A percentile compares a stretch with the other conserved stretches of the same genome.
Evolutionary conservation across 1,140 invertebrate genomes (phyloP).

Genomic region (Asbolus verrucosus): DNA sequence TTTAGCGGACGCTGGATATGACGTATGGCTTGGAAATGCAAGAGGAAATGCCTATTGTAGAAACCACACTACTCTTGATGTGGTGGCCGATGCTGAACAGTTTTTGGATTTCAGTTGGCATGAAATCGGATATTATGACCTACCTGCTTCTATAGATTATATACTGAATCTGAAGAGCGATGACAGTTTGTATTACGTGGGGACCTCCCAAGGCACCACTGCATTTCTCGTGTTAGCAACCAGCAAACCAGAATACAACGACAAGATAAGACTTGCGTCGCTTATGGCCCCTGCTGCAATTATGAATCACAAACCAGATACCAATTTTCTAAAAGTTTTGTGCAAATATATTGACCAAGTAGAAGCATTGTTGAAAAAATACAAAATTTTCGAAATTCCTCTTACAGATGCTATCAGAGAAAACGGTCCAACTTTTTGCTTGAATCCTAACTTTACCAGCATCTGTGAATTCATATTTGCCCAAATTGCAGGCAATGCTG

Average conservation of each 20-base stretch:
- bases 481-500: not conserved
- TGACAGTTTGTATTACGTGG: slow-evolving; percentile 22
- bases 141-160: slow-evolving; percentile 73
- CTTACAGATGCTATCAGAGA: slow-evolving; percentile 43
- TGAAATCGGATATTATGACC: slow-evolving; percentile 75
- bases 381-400: not conserved
- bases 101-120: slow-evolving; percentile 79
- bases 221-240: slow-evolving; percentile 12
- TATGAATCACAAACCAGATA: not conserved
- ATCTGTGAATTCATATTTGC: not conserved
- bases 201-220: slow-evolving; percentile 12
- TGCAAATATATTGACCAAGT: not conserved
- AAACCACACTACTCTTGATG: slow-evolving; percentile 68
- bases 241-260: not conserved
- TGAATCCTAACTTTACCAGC: not conserved
- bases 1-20: slow-evolving; percentile 52
- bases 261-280: slow-evolving; percentile 2
- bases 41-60: slow-evolving; percentile 76
- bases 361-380: not conserved
- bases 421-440: slow-evolving; percentile 10
- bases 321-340: not conserved
- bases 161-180: slow-evolving; percentile 67
- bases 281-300: slow-evolving; percentile 3
- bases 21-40: slow-evolving; percentile 75
- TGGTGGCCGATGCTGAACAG: slow-evolving; percentile 66